phyloP scores from a whole-genome alignment of 1,140 invertebrate genomes.

The Drosophila seguyi region DNA sequence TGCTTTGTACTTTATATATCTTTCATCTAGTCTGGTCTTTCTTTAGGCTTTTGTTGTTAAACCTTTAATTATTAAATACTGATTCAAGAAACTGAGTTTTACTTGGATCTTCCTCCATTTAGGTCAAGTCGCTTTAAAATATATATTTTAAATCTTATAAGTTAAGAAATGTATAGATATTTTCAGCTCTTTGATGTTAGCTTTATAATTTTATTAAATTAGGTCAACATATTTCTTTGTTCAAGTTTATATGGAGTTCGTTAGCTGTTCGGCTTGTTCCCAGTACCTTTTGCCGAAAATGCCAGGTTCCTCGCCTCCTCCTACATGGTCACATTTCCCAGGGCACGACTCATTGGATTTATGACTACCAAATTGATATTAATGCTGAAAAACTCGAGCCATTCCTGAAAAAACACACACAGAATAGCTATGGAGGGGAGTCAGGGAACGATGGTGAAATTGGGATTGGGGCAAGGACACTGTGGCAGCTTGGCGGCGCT shows the following conservation, averaged over 20 bases:
- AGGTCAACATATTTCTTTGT: neutral
- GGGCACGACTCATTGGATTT: constrained; percentile 73
- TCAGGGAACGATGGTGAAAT: neutral
- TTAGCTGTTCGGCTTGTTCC: neutral
- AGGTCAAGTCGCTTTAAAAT: neutral
- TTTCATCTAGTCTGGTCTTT: neutral
- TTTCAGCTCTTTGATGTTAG: neutral
- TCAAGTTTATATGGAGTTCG: neutral
- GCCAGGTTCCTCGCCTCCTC: constrained; percentile 10
- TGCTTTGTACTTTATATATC: neutral
- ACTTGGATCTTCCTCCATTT: neutral
- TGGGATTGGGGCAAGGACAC: constrained; percentile 17
- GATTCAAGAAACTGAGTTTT: neutral
- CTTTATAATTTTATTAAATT: neutral
- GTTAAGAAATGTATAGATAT: neutral
- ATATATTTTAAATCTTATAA: neutral
- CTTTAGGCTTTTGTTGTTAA: too few relatives aligned
- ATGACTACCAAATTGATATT: constrained; percentile 83
- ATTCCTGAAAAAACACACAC: constrained; percentile 36
- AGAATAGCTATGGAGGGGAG: neutral
- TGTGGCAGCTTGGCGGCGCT: constrained; percentile 34
- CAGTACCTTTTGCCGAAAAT: constrained; percentile 32
- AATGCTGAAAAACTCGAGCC: constrained; percentile 67
- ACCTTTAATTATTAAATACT: neutral
- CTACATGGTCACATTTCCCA: constrained; percentile 16